Evolutionary conservation across 1,140 invertebrate genomes (phyloP), one percentile per base, ranked within the genome.

Genomic region (Propsilocerus akamusi): DNA sequence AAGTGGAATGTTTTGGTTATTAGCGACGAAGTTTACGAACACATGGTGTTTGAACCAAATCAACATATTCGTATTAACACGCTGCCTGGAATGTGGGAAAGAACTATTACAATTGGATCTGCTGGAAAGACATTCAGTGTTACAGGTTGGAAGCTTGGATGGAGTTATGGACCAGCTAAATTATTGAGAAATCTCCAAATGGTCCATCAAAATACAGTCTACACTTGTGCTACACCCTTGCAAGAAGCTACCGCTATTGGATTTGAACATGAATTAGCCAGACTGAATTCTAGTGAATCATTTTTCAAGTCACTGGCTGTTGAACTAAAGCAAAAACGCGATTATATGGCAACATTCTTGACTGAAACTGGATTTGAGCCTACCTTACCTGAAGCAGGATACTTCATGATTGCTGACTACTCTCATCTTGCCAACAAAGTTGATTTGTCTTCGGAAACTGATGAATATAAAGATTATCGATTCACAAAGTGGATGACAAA

Each of bases 11-110:
- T 86, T 5, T 67, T 98, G 5, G 92, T 90, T 50, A 69, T 99
- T 20, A 83, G 89, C 6, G 95, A 99, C 69, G 96, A 99, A 68
- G 96, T 99, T 1, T 99, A 99, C 56, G 95, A 99, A 68, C 97
- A 92, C 88, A 77, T 99, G 56, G 83, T 92, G 17, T 98, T 88
- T 61, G 76, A 86, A 59, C 83, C 83, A 1, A 70, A 78, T 37
- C 73, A 91, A 62, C 95, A 97, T 68, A 77, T 94, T 51, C 75
- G 91, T 60, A 95, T 97, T 52, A 85, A 85, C 86, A 83, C 88
- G 0, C 63, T 98, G 8, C 92, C 95, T 12, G 91, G 73, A 5
- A 99, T 99, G 96, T 99, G 89, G 82, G 91, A 98, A 52, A 74
- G 95, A 49, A 99, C 96, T 0, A 83, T 99, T 20, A 97, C 96